Evolutionary conservation across 1,140 invertebrate genomes (phyloP).

Genomic region (Ips typographus): DNA sequence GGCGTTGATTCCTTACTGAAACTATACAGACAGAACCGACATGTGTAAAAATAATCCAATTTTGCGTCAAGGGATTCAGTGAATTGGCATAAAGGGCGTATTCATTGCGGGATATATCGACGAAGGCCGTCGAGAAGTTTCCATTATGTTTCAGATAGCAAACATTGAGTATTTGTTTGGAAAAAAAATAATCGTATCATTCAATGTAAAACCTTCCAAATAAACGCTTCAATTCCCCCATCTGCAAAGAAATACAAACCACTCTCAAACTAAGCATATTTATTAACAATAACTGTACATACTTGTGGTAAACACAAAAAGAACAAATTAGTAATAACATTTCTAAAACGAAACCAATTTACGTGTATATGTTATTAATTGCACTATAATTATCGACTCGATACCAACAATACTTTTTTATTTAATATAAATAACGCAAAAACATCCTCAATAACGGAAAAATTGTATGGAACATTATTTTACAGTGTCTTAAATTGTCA

Average conservation of each 20-base stretch:
- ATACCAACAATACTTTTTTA: constrained; percentile 15
- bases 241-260: no score
- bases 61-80: constrained; percentile 43
- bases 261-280: no score
- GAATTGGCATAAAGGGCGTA: constrained; percentile 41
- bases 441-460: no score
- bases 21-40: constrained; percentile 40
- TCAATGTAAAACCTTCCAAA: background rate
- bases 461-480: background rate
- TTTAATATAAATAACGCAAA: constrained; percentile 31
- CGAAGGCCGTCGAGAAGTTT: constrained; percentile 29
- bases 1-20: constrained; percentile 37
- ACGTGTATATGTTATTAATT: constrained; percentile 16
- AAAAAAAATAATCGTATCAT: constrained; percentile 33
- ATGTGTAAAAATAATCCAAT: constrained; percentile 46
- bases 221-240: no score
- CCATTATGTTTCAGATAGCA: constrained; percentile 29
- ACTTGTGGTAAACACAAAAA: constrained; percentile 4
- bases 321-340: constrained; percentile 15
- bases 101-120: constrained; percentile 41
- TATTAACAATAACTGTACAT: no score
- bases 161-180: constrained; percentile 24
- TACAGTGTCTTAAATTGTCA: no score
- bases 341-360: constrained; percentile 32
- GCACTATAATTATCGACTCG: constrained; percentile 27